Evolutionary conservation across 2,888 invertebrate genomes (phyloP).

Genomic region (Dasysyrphus albostriatus): DNA sequence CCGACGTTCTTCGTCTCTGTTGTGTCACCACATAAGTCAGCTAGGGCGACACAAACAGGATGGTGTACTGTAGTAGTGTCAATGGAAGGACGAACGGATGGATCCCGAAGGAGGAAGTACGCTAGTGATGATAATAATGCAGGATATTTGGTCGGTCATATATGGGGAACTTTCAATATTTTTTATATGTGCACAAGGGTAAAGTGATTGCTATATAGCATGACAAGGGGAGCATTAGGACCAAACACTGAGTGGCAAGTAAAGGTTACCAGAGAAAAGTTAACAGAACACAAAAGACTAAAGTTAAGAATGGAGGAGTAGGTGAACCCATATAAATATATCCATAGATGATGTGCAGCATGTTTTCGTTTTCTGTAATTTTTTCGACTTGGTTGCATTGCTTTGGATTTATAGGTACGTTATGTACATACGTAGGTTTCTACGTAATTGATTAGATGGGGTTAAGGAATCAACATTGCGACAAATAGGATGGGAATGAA

Average conservation of each 20-base stretch:
- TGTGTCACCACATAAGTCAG: conserved; percentile 58
- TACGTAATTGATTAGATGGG: conserved; percentile 72
- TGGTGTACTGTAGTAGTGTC: conserved; percentile 58
- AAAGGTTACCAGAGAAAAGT: conserved; percentile 63
- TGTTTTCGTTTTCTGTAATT: conserved; percentile 71
- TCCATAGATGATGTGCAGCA: conserved; percentile 47
- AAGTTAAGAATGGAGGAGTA: conserved; percentile 20
- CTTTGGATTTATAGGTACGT: conserved; percentile 32
- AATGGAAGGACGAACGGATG: conserved; percentile 52
- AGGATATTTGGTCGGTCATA: conserved; percentile 75
- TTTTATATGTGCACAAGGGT: conserved; percentile 56
- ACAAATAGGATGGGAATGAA: conserved; percentile 15
- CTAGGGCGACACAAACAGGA: conserved; percentile 66
- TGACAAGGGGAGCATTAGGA: conserved; percentile 44
- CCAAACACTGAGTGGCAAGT: conserved; percentile 32
- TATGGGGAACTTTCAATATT: conserved; percentile 66
- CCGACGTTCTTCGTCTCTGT: conserved; percentile 67
- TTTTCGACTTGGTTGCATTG: background rate
- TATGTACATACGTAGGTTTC: too few species aligned
- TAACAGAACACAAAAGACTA: conserved; percentile 71
- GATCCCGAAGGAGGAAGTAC: conserved; percentile 69
- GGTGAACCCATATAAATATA: too few species aligned
- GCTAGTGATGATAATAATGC: conserved; percentile 75
- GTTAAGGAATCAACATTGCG: conserved; percentile 47
- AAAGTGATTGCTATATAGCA: conserved; percentile 63